phyloP scores from a whole-genome alignment of 2,113 vertebrate genomes.

The Amazona guildingii region DNA sequence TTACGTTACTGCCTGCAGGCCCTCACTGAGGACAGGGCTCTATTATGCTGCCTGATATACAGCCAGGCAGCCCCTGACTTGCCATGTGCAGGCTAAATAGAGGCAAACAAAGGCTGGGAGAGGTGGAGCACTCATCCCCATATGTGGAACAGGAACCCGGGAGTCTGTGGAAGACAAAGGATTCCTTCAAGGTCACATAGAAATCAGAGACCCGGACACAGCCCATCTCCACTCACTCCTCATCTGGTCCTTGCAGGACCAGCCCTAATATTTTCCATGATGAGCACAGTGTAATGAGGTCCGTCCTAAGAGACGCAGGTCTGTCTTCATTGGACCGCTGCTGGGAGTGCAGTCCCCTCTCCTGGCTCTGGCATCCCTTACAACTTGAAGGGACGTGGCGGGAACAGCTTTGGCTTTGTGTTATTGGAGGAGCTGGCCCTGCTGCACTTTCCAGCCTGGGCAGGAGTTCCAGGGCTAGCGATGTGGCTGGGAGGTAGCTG shows the following conservation, averaged over 20 bases:
- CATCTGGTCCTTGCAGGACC: not conserved
- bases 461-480: not conserved
- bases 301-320: not conserved
- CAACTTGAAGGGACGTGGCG: not conserved
- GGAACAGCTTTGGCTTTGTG: not conserved
- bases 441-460: not conserved
- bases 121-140: not conserved
- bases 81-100: not conserved
- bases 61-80: conserved; percentile 33
- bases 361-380: fast-evolving
- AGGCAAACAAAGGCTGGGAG: conserved; percentile 33
- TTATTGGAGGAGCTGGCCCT: not conserved
- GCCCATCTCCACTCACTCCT: not conserved
- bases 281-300: not conserved
- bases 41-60: conserved; percentile 52
- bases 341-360: not conserved
- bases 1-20: conserved; percentile 57
- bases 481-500: not conserved
- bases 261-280: not conserved
- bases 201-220: not conserved
- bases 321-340: not conserved
- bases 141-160: not conserved
- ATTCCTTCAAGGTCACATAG: not conserved
- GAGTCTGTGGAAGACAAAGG: not conserved
- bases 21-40: not conserved